Conservation (phyloP, 2,888 invertebrate genomes). For the Amphipyra berbera region DNA sequence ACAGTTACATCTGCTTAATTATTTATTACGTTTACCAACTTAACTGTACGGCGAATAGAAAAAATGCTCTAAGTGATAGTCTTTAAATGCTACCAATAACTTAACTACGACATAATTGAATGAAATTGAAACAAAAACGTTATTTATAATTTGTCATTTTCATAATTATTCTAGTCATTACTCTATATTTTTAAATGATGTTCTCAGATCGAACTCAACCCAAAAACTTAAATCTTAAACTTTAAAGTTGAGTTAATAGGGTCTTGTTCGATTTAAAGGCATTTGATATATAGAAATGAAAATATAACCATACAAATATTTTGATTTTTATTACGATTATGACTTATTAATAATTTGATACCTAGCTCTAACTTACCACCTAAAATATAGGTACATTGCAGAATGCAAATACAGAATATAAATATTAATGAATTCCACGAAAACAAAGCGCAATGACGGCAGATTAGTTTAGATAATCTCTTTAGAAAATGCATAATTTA, state of each 20-base stretch:
- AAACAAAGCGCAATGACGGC: slow-evolving; percentile 12
- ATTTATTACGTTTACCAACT: slow-evolving; percentile 36
- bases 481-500: slow-evolving; percentile 19
- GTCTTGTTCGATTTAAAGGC: no score
- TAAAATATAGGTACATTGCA: no score
- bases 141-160: neutral
- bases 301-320: no score
- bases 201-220: no score
- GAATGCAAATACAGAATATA: no score
- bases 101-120: slow-evolving; percentile 6
- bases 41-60: slow-evolving; percentile 14
- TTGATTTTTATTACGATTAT: no score
- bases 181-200: neutral
- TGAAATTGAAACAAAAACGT: neutral
- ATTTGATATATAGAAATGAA: no score
- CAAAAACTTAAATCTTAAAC: no score
- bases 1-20: slow-evolving; percentile 59
- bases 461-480: slow-evolving; percentile 7
- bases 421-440: neutral
- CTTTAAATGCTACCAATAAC: slow-evolving; percentile 13
- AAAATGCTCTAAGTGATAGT: slow-evolving; percentile 8
- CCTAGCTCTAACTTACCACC: no score
- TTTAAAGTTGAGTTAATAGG: no score
- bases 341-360: no score
- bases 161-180: neutral